Evolutionary conservation across 2,888 invertebrate genomes (phyloP), one percentile per base, ranked within the genome.

Genomic region (Liposcelis brunnea): DNA sequence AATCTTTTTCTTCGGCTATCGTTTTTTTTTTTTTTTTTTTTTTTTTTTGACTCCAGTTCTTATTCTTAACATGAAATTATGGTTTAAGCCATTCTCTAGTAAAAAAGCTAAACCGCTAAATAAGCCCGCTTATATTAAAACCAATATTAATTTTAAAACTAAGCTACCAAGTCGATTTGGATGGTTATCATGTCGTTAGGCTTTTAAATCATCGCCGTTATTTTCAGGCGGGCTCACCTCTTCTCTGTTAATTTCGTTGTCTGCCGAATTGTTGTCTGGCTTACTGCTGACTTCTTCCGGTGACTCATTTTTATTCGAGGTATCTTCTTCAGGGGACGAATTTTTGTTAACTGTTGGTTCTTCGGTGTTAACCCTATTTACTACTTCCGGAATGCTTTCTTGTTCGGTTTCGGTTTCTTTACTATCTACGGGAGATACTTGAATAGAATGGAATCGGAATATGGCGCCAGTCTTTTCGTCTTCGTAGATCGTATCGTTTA

Each of bases 401-500:
- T 31, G 19, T n/a, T 43, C 36, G 33, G n/a, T 31, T 11, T 32
- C 21, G n/a, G 26, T 32, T 14, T 26, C 32, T 14, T 43, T n/a
- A 12, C 8, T 21, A 2, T 43, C 32, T 4, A n/a, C 4, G 2
- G 47, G 48, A 2, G 44, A 3, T 4, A 49, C 35, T 2, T 42
- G 31, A 10, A 49, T 40, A 10, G 43, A 38, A 12, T 49, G 43
- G 32, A 47, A 19, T 19, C 47, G 43, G 21, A 40, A 49, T 37
- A 44, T 38, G 26, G 40, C 43, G 32, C 44, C 40, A 31, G 36
- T 36, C 33, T 47, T 44, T 2, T 8, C 40, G 26, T 49, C 42
- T 8, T 45, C 48, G 37, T 44, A 47, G 21, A 40, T 44, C 0
- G 48, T 49, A 10, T 49, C 47, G 38, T 49, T 49, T 5, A 42